Evolutionary conservation across 2,888 invertebrate genomes (phyloP).

Genomic region (Cephus pulcher): DNA sequence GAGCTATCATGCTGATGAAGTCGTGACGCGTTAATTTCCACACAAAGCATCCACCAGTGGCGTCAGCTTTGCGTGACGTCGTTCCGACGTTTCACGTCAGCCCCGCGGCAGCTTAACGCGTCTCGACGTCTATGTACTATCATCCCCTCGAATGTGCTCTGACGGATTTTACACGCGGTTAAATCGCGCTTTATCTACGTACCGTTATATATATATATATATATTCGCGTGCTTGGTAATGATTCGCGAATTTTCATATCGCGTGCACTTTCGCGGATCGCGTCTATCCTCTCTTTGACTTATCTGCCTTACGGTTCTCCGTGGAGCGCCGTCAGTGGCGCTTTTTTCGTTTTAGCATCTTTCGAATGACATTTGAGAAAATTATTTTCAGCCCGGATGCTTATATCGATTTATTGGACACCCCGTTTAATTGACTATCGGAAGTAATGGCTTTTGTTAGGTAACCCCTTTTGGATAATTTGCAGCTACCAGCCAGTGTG

Average conservation of each 20-base stretch:
- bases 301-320: not conserved
- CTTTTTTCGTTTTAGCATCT: not conserved
- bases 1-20: constrained; percentile 40
- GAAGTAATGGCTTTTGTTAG: not conserved
- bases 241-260: not conserved
- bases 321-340: not conserved
- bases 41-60: constrained; percentile 37
- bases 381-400: not conserved
- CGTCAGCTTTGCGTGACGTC: constrained; percentile 50
- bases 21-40: constrained; percentile 57
- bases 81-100: constrained; percentile 44
- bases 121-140: constrained; percentile 15
- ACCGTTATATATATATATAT: not conserved
- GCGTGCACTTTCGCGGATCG: not conserved
- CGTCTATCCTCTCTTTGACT: not conserved
- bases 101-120: constrained; percentile 40
- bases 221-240: not conserved
- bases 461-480: not conserved
- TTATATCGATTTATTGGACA: not conserved
- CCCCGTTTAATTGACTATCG: not conserved
- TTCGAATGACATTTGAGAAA: not conserved
- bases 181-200: not conserved
- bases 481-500: not conserved
- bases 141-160: not conserved
- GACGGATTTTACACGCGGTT: not conserved